Base-by-base conservation (phyloP, 2,113 vertebrate genomes). In the Grallaria varia region DNA sequence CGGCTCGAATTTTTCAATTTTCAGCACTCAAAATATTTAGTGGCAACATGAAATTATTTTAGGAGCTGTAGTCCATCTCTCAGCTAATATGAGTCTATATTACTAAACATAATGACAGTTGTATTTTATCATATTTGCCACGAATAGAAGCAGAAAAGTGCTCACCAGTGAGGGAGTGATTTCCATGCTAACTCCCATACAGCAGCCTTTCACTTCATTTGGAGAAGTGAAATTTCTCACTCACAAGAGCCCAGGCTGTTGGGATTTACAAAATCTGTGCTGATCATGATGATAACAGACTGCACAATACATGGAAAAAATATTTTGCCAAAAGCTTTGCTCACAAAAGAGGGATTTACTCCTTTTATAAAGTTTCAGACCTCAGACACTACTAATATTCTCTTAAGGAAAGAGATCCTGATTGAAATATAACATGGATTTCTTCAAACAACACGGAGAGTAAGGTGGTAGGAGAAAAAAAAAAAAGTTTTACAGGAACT, bases 161-260 rank as follows among this genome's bases (percentile, higher is more conserved):
- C 20, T 94, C 49, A 20, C 11, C 9, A 59, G 53, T 22, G 35
- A 76, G 42, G 4, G 8, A 88, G 52, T 31, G 3, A 77, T 63
- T 74, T 90, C 75, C 35, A 9, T 88, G 17, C 74, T 60, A 44
- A 59, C 39, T 69, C 37, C 45, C 77, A 42, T 35, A 18, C 7
- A 16, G 87, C 74, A 68, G 59, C 47, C 52, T 78, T 75, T 78
- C 75, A n/a, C 56, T 82, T 82, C 27, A 50, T 52, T 84, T 72
- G 35, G 52, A 73, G 58, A 79, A 92, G 80, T 76, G 74, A 63
- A 71, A 93, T 96, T 91, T 92, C 84, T 87, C 67, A 81, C 77
- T 94, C 50, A 24, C 18, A 79, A 47, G 63, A 76, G 79, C 95
- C 69, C 86, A 92, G 90, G 87, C 96, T 97, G 96, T 74, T 96